Conservation (phyloP, 2,888 invertebrate species). For the Andrena hattorfiana region DNA sequence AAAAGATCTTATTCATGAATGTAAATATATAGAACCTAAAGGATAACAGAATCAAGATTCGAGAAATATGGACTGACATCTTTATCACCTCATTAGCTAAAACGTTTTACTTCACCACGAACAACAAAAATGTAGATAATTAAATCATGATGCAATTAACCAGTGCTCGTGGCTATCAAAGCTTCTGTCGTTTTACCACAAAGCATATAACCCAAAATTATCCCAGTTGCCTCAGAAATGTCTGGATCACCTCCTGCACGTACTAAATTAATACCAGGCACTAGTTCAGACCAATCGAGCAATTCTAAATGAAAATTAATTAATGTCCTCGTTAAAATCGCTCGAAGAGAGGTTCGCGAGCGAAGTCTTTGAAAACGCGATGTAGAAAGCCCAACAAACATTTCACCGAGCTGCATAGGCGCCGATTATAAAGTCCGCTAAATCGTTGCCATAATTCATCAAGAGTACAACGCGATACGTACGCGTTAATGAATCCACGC, state of each 20-base stretch:
- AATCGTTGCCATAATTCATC: slow-evolving; percentile 34
- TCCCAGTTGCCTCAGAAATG: too few relatives aligned
- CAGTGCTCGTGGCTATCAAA: too few relatives aligned
- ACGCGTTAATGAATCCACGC: slow-evolving; percentile 32
- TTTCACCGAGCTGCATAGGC: slow-evolving; percentile 9
- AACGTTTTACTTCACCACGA: too few relatives aligned
- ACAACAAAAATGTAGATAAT: too few relatives aligned
- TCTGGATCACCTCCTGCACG: neutral
- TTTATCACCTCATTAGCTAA: too few relatives aligned
- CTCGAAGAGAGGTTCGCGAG: neutral
- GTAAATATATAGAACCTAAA: too few relatives aligned
- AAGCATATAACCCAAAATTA: too few relatives aligned
- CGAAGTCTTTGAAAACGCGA: neutral
- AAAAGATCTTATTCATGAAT: too few relatives aligned
- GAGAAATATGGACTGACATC: too few relatives aligned
- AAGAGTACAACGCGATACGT: neutral
- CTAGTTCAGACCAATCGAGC: neutral
- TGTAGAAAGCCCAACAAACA: slow-evolving; percentile 11
- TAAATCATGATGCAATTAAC: too few relatives aligned
- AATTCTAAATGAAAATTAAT: slow-evolving; percentile 15
- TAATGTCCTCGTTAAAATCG: slow-evolving; percentile 31
- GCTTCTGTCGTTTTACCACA: neutral
- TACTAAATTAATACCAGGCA: neutral
- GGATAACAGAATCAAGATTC: too few relatives aligned
- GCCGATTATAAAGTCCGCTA: slow-evolving; percentile 33